phyloP scores from a whole-genome alignment of 1,140 invertebrate species.

The Carposina sasakii region DNA sequence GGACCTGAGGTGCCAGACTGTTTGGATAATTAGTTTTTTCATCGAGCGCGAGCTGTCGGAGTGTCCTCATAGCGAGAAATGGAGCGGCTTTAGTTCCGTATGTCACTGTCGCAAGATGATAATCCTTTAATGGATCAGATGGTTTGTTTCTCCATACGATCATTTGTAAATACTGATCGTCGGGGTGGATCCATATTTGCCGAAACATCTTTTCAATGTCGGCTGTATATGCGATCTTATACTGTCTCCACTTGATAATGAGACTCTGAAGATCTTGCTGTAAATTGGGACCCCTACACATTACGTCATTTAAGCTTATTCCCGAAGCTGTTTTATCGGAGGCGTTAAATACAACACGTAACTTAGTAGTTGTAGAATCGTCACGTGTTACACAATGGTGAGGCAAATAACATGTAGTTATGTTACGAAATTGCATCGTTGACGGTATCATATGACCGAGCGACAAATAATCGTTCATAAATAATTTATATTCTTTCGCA shows the following conservation, averaged over 20 bases:
- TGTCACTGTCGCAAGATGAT: conserved; percentile 33
- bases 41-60: conserved; percentile 26
- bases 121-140: conserved; percentile 18
- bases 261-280: conserved; percentile 10
- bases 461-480: not conserved
- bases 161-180: conserved; percentile 8
- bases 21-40: conserved; percentile 14
- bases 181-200: conserved; percentile 10
- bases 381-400: conserved; percentile 3
- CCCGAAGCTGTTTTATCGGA: conserved; percentile 5
- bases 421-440: not conserved
- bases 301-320: conserved; percentile 5
- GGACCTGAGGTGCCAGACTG: conserved; percentile 15
- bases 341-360: conserved; percentile 9
- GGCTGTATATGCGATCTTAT: conserved; percentile 6
- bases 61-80: conserved; percentile 33
- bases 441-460: conserved; percentile 2
- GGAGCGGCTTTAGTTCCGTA: conserved; percentile 36
- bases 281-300: conserved; percentile 6
- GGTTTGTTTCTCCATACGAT: conserved; percentile 37
- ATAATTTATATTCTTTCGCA: not conserved
- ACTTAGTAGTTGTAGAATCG: conserved; percentile 1
- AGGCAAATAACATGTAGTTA: not conserved
- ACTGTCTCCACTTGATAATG: conserved; percentile 10
- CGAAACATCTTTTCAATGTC: conserved; percentile 27